Percentiles rank a stretch among this genome's conserved stretches.
Evolutionary conservation across 2,888 invertebrate species (phyloP).

Genomic region (Patella depressa): DNA sequence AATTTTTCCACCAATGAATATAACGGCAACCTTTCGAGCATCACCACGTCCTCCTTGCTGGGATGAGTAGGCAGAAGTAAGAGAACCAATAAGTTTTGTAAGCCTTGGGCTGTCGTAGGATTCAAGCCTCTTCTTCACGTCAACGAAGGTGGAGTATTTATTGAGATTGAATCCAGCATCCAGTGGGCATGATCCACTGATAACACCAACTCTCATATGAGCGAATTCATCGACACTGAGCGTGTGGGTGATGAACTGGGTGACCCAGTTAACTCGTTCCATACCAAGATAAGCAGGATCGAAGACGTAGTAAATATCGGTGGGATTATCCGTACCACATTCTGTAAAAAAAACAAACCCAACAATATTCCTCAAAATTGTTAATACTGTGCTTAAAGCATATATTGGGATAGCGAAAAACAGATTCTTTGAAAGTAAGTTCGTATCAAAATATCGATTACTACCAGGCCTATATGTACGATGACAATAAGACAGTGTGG

Average conservation of each 20-base stretch:
- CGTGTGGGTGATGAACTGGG: conserved; percentile 32
- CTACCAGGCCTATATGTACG: too few relatives aligned
- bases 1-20: conserved; percentile 26
- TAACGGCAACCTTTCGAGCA: conserved; percentile 21
- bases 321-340: conserved; percentile 25
- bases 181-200: conserved; percentile 28
- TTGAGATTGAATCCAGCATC: conserved; percentile 30
- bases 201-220: conserved; percentile 14
- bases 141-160: conserved; percentile 9
- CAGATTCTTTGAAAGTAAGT: too few relatives aligned
- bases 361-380: too few relatives aligned
- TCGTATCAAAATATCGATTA: too few relatives aligned
- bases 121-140: conserved; percentile 13
- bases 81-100: conserved; percentile 7
- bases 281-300: conserved; percentile 30
- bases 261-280: conserved; percentile 33
- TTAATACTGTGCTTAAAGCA: too few relatives aligned
- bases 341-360: background rate
- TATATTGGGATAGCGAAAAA: too few relatives aligned
- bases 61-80: conserved; percentile 13
- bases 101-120: conserved; percentile 22
- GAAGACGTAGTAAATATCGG: conserved; percentile 37
- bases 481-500: too few relatives aligned
- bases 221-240: conserved; percentile 21
- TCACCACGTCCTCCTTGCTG: background rate